phyloP scores from a whole-genome alignment of 1,140 invertebrate genomes.

The Papilio xuthus region DNA sequence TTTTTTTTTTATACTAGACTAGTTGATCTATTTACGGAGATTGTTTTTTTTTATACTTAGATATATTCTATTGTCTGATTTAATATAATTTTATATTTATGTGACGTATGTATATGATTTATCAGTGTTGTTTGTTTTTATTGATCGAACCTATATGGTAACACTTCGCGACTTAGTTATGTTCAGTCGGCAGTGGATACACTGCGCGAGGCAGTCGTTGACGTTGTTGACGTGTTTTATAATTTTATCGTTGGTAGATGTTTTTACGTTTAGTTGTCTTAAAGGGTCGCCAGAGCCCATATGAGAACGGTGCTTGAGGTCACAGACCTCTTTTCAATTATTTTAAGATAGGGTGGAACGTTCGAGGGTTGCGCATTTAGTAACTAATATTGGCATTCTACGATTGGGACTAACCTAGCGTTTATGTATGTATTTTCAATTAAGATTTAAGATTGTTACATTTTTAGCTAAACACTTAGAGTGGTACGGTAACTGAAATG shows the following conservation, averaged over 20 bases:
- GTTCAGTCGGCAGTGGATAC: slow-evolving; percentile 66
- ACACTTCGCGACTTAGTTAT: slow-evolving; percentile 70
- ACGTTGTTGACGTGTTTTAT: slow-evolving; percentile 73
- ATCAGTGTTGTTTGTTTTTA: slow-evolving; percentile 83
- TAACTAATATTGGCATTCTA: slow-evolving; percentile 82
- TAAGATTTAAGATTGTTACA: slow-evolving; percentile 82
- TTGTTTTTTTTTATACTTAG: slow-evolving; percentile 83
- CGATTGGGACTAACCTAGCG: slow-evolving; percentile 83
- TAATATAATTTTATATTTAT: slow-evolving; percentile 82
- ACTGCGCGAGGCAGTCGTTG: slow-evolving; percentile 56
- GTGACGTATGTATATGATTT: slow-evolving; percentile 79
- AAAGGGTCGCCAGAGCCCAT: slow-evolving; percentile 45
- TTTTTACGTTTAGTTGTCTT: slow-evolving; percentile 63
- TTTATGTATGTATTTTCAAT: slow-evolving; percentile 81
- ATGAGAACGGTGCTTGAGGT: slow-evolving; percentile 73
- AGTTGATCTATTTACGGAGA: slow-evolving; percentile 83
- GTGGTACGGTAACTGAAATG: slow-evolving; percentile 83
- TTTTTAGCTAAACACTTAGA: slow-evolving; percentile 83
- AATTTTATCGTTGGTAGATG: slow-evolving; percentile 77
- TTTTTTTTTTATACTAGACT: slow-evolving; percentile 81
- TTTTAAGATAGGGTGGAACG: slow-evolving; percentile 71
- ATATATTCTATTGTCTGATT: slow-evolving; percentile 83
- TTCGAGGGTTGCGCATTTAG: slow-evolving; percentile 79
- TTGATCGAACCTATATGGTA: slow-evolving; percentile 77
- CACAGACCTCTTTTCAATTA: slow-evolving; percentile 74